Conservation (phyloP, 37 sponge, comb jelly and placozoan species). For the Dysidea cf. avara region DNA sequence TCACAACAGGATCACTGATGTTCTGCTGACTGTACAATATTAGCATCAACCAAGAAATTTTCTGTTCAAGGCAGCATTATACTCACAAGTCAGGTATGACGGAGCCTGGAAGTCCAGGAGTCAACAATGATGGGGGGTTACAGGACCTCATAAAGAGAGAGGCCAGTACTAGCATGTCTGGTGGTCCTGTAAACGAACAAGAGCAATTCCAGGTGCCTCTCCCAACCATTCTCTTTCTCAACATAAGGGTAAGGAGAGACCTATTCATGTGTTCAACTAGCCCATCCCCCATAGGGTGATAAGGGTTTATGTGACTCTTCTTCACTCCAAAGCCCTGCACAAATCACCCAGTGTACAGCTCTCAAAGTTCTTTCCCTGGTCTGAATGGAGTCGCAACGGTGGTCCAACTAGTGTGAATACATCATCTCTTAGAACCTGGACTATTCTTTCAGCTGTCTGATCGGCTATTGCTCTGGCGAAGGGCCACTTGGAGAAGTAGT, state of each 20-base stretch:
- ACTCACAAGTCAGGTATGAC: background rate
- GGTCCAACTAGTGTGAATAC: slow-evolving; percentile 11
- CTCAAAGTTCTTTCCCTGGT: too few relatives aligned
- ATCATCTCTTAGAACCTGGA: background rate
- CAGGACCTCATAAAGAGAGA: slow-evolving; percentile 12
- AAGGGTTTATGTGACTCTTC: background rate
- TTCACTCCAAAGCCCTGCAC: slow-evolving; percentile 12
- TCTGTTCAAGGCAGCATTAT: background rate
- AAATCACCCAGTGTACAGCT: background rate
- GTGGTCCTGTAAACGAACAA: slow-evolving; percentile 5
- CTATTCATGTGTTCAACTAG: slow-evolving; percentile 5
- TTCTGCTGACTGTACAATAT: slow-evolving; percentile 10
- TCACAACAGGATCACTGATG: too few relatives aligned
- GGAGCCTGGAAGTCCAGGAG: background rate
- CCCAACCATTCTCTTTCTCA: slow-evolving; percentile 1
- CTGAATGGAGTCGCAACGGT: too few relatives aligned
- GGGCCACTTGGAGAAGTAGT: too few relatives aligned
- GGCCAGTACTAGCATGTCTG: background rate
- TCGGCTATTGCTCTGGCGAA: slow-evolving; percentile 3
- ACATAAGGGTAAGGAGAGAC: slow-evolving; percentile 7
- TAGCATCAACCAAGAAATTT: background rate
- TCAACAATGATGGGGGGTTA: background rate
- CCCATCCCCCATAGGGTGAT: too few relatives aligned
- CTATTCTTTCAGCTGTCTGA: slow-evolving; percentile 9
- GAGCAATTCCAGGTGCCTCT: slow-evolving; percentile 2